Percentiles rank a stretch among this genome's conserved stretches.
Conservation (phyloP, 2,113 vertebrate species). For the Malurus melanocephalus region DNA sequence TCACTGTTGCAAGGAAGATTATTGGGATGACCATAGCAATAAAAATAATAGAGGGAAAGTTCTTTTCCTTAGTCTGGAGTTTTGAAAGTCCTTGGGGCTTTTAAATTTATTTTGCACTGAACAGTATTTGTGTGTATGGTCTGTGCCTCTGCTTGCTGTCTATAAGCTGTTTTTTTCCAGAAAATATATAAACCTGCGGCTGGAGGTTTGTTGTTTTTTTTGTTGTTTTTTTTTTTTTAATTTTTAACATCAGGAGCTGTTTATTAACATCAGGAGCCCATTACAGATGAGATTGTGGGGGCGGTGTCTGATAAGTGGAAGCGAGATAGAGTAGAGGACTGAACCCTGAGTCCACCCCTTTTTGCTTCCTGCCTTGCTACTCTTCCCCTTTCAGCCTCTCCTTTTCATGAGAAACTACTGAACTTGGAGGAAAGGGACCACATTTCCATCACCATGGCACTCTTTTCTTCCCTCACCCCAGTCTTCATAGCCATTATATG, state of each 20-base stretch:
- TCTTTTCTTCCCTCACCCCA: conserved; percentile 80
- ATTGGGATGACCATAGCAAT: neutral
- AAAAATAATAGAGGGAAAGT: neutral
- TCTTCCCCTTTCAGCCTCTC: neutral
- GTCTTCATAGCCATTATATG: conserved; percentile 81
- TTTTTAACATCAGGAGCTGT: neutral
- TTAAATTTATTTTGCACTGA: neutral
- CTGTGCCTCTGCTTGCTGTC: neutral
- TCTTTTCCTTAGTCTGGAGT: neutral
- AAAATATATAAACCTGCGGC: neutral
- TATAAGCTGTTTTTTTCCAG: neutral
- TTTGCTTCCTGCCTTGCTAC: neutral
- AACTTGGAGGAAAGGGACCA: neutral
- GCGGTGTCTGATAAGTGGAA: conserved; percentile 7
- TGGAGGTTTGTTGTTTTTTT: neutral
- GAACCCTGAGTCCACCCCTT: neutral
- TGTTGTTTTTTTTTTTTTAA: too few species aligned
- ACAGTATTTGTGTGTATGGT: neutral
- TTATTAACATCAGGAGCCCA: neutral
- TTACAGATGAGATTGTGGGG: neutral
- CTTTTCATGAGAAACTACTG: neutral
- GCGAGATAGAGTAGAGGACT: neutral
- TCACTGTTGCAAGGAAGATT: neutral
- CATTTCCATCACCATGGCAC: conserved; percentile 61
- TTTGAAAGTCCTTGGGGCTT: neutral